Evolutionary conservation across 2,113 vertebrate species (phyloP).

Genomic region (Parus major): DNA sequence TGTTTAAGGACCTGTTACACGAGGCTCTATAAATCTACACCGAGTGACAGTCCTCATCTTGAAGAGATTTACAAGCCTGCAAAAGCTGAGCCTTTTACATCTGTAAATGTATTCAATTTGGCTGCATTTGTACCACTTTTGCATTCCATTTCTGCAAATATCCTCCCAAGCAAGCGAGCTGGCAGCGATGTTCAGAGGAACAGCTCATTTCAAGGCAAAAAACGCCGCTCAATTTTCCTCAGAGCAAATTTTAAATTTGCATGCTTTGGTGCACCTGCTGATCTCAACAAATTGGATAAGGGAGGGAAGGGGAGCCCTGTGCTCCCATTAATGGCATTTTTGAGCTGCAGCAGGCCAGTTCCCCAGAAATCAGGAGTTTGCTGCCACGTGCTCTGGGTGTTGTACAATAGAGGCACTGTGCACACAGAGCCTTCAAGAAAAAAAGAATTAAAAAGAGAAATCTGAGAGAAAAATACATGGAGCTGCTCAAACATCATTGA

Average conservation of each 20-base stretch:
- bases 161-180: not conserved
- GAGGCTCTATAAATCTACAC: not conserved
- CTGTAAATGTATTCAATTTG: not conserved
- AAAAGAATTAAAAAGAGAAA: not conserved
- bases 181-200: not conserved
- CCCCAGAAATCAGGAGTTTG: not conserved
- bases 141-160: not conserved
- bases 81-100: not conserved
- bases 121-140: not conserved
- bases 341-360: not conserved
- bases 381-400: accelerated
- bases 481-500: not conserved
- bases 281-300: not conserved
- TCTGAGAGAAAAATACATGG: not conserved
- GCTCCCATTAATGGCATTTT: not conserved
- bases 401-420: not conserved
- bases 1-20: not conserved
- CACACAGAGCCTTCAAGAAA: not conserved
- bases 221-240: not conserved
- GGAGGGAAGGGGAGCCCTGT: not conserved
- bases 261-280: conserved; percentile 13
- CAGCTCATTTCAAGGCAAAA: not conserved
- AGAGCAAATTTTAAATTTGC: not conserved
- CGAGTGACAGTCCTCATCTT: not conserved
- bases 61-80: not conserved